Evolutionary conservation across 2,797 vertebrate genomes (phyloP).

Genomic region (Diceros bicornis): DNA sequence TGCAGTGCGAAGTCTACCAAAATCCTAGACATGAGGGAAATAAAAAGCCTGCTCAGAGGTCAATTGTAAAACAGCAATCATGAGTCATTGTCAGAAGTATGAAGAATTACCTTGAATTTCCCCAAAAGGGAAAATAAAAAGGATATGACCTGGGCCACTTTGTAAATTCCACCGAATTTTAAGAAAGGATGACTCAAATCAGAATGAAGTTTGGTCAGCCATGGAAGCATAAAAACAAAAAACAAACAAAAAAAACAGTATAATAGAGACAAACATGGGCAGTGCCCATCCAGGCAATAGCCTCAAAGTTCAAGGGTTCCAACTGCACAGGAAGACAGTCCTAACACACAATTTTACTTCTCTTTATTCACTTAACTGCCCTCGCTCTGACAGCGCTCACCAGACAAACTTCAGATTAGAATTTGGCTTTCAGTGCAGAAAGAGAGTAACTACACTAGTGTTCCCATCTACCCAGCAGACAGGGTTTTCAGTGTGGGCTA

Average conservation of each 20-base stretch:
- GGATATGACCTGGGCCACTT: background rate
- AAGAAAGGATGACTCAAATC: background rate
- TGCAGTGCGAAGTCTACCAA: background rate
- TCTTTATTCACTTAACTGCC: background rate
- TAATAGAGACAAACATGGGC: background rate
- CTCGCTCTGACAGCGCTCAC: background rate
- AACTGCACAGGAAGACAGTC: background rate
- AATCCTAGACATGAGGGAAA: background rate
- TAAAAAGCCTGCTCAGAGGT: background rate
- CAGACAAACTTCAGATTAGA: background rate
- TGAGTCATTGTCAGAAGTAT: background rate
- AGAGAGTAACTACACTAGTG: background rate
- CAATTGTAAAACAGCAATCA: background rate
- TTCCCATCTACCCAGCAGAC: background rate
- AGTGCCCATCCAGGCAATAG: background rate
- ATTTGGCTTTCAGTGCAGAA: background rate
- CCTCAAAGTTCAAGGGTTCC: background rate
- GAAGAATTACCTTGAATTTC: background rate
- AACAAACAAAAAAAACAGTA: background rate
- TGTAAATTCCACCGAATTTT: background rate
- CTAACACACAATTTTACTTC: too few relatives aligned
- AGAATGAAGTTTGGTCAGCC: background rate
- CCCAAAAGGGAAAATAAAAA: accelerated
- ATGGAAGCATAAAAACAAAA: background rate
- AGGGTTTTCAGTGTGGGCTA: background rate